Conservation (phyloP, 2,113 vertebrate species). For the Clarias magur region DNA sequence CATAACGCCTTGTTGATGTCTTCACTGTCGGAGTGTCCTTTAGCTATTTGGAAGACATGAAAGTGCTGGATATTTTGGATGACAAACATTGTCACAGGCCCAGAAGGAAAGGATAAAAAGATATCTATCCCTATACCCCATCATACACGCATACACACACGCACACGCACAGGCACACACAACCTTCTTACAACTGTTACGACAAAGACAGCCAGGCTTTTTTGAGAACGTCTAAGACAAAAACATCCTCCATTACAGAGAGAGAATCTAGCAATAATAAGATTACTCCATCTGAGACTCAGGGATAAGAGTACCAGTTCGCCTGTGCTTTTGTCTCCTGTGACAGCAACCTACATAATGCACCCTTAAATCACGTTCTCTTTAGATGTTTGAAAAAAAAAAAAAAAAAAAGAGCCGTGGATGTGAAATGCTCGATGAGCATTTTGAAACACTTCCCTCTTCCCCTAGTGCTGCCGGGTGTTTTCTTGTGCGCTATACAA, state of each 20-base stretch:
- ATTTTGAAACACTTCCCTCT: not conserved
- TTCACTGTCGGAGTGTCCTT: conserved; percentile 36
- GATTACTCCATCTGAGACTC: conserved; percentile 51
- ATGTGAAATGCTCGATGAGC: conserved; percentile 11
- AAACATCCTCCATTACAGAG: conserved; percentile 34
- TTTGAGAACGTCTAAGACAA: conserved; percentile 32
- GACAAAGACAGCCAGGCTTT: conserved; percentile 17
- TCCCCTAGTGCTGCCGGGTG: not conserved
- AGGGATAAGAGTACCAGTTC: conserved; percentile 40
- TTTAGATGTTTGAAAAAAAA: conserved; percentile 45
- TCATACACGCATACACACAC: not conserved
- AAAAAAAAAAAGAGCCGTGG: conserved; percentile 38
- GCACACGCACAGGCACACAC: not conserved
- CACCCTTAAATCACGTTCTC: conserved; percentile 40
- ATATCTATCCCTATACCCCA: conserved; percentile 1
- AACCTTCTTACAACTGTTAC: not conserved
- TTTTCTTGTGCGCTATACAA: conserved; percentile 32
- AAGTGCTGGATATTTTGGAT: conserved; percentile 25
- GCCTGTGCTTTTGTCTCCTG: conserved; percentile 33
- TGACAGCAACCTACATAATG: conserved; percentile 43
- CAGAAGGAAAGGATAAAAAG: conserved; percentile 32
- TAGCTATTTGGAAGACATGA: conserved; percentile 23
- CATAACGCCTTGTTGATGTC: conserved; percentile 24
- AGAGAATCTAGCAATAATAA: conserved; percentile 51
- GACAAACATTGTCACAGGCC: conserved; percentile 36